phyloP scores from a whole-genome alignment of 2,888 invertebrate genomes.

The Cerastis rubricosa region DNA sequence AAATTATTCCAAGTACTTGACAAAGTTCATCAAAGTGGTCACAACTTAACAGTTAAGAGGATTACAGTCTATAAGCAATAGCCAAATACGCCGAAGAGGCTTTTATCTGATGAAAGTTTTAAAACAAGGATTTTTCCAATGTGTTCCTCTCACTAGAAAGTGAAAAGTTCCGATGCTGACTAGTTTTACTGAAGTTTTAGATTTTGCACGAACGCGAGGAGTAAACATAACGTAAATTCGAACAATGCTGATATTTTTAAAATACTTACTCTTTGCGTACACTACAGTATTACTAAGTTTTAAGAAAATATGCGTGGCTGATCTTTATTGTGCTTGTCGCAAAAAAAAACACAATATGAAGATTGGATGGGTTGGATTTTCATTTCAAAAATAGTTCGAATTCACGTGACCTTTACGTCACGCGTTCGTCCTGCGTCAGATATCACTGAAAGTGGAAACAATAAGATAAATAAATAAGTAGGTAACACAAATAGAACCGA shows the following conservation, averaged over 20 bases:
- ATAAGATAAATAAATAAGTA: neutral
- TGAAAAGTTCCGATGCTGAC: neutral
- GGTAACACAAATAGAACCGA: neutral
- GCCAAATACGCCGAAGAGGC: conserved; percentile 19
- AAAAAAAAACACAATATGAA: neutral
- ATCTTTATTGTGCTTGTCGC: neutral
- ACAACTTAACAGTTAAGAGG: conserved; percentile 44
- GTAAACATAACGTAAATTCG: neutral
- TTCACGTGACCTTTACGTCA: neutral
- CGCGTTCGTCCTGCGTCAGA: neutral
- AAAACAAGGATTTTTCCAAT: conserved; percentile 23
- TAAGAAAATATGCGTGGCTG: neutral
- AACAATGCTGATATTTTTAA: neutral
- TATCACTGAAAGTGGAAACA: neutral
- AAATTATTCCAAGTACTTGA: conserved; percentile 28
- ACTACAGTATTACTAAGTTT: neutral
- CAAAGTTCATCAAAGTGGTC: conserved; percentile 48
- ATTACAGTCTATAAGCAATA: conserved; percentile 31
- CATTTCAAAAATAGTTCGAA: neutral
- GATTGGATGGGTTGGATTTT: neutral
- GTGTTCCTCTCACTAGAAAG: neutral
- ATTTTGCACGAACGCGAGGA: neutral
- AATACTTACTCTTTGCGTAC: neutral
- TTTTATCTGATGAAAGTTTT: conserved; percentile 49
- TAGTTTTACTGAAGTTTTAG: conserved; percentile 6